A percentile compares a stretch with the other conserved stretches of the same genome.
Evolutionary conservation across 92 coral and sea anemone genomes (phyloP).

Genomic region (Palythoa grandiflora): DNA sequence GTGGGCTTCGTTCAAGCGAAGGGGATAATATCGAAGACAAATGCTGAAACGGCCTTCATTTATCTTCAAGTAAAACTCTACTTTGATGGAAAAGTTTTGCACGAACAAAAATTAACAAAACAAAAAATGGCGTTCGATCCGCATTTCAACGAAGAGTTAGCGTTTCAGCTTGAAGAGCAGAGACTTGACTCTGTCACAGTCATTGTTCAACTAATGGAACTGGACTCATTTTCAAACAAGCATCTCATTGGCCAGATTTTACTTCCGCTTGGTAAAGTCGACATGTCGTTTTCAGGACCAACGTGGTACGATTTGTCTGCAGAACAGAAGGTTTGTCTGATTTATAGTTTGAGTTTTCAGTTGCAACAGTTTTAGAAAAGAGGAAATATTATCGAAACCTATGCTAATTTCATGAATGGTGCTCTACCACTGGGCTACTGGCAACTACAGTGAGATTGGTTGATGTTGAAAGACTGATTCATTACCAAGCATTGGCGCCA

Average conservation of each 20-base stretch:
- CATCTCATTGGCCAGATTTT: constrained; percentile 84
- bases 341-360: neutral
- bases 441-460: too few relatives aligned
- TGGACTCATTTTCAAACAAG: constrained; percentile 94
- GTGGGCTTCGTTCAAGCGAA: constrained; percentile 90
- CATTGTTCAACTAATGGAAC: constrained; percentile 74
- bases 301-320: constrained; percentile 91
- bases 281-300: constrained; percentile 63
- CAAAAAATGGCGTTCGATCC: constrained; percentile 90
- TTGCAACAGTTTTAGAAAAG: too few relatives aligned
- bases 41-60: constrained; percentile 69
- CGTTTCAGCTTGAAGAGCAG: constrained; percentile 83
- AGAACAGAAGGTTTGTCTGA: constrained; percentile 67
- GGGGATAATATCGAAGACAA: constrained; percentile 77
- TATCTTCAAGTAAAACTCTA: constrained; percentile 78
- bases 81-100: constrained; percentile 66
- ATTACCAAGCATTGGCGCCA: too few relatives aligned
- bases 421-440: too few relatives aligned
- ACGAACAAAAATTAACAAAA: constrained; percentile 80
- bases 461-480: too few relatives aligned
- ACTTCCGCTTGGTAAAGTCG: constrained; percentile 71
- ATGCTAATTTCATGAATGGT: too few relatives aligned
- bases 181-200: constrained; percentile 60
- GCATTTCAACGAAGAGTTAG: constrained; percentile 91
- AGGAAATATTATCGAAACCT: too few relatives aligned